Evolutionary conservation across 2,113 vertebrate species (phyloP).

Genomic region (Alaudala cheleensis): DNA sequence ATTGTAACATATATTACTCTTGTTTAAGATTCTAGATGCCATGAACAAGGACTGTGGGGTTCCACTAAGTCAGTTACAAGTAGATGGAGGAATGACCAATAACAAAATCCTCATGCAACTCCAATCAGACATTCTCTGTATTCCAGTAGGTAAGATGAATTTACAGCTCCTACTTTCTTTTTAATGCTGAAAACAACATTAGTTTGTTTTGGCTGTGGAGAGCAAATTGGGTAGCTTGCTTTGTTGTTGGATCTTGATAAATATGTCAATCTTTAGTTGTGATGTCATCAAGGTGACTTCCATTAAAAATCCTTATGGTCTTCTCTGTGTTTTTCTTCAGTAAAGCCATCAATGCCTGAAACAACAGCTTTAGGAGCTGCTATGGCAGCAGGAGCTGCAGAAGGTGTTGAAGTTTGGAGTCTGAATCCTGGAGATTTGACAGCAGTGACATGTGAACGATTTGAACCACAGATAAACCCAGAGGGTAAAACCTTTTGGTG

Average conservation of each 20-base stretch:
- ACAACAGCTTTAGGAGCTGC: constrained; percentile 94
- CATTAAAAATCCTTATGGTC: background rate
- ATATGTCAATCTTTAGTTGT: background rate
- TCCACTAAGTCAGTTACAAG: constrained; percentile 87
- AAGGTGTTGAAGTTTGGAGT: constrained; percentile 92
- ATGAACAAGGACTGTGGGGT: constrained; percentile 96
- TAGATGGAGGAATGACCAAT: constrained; percentile 94
- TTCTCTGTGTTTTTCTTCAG: constrained; percentile 68
- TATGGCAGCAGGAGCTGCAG: constrained; percentile 94
- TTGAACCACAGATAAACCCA: constrained; percentile 90
- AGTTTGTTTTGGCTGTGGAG: background rate
- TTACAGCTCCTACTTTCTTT: background rate
- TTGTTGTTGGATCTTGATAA: background rate
- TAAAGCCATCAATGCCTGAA: constrained; percentile 92
- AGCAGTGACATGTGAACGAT: constrained; percentile 83
- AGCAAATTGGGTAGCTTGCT: background rate
- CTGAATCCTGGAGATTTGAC: constrained; percentile 82
- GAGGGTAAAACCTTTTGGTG: constrained; percentile 77
- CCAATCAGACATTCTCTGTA: constrained; percentile 92
- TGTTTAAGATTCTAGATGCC: constrained; percentile 90
- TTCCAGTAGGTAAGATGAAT: constrained; percentile 87
- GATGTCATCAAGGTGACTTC: background rate
- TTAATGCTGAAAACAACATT: background rate
- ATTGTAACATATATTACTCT: background rate
- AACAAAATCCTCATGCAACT: constrained; percentile 94